These are phyloP conservation scores for Brevimyrus niger DNA, from an alignment of 2,113 vertebrate genomes.

Conservation along the genomic window DNA sequence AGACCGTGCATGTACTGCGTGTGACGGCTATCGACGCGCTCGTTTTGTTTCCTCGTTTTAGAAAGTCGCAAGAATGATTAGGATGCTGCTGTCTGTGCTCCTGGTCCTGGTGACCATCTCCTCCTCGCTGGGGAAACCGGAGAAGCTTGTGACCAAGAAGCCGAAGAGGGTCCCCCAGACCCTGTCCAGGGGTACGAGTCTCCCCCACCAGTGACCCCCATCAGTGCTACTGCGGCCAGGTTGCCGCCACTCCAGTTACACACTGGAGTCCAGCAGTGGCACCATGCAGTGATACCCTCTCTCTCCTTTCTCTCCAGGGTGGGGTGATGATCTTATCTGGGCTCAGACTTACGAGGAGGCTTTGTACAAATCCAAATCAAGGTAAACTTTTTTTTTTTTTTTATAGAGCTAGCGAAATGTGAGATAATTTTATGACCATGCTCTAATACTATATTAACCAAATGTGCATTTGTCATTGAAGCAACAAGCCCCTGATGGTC, in stretches of 20 bases:
- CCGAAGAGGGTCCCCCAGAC: slow-evolving; percentile 73
- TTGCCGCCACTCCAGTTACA: background rate
- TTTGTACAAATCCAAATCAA: slow-evolving; percentile 71
- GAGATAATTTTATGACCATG: background rate
- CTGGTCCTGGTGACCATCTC: slow-evolving; percentile 69
- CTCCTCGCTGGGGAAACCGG: slow-evolving; percentile 63
- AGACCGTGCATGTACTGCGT: background rate
- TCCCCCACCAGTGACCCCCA: background rate
- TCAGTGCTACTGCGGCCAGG: background rate
- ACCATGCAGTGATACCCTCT: background rate
- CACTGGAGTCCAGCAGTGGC: background rate
- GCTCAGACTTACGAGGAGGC: slow-evolving; percentile 92
- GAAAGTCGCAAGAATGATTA: slow-evolving; percentile 68
- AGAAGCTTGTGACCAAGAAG: slow-evolving; percentile 58
- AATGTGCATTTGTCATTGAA: slow-evolving; percentile 41
- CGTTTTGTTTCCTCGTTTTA: background rate
- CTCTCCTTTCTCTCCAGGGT: slow-evolving; percentile 61
- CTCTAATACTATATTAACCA: background rate
- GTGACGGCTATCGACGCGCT: background rate
- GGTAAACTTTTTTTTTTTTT: slow-evolving; percentile 45
- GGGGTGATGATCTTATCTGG: slow-evolving; percentile 92
- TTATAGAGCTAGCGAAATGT: background rate
- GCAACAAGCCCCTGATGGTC: slow-evolving; percentile 88
- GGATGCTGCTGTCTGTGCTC: slow-evolving; percentile 48
- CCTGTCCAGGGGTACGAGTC: slow-evolving; percentile 81